Evolutionary conservation across 2,888 invertebrate genomes (phyloP).

Genomic region (Thalpophila matura): DNA sequence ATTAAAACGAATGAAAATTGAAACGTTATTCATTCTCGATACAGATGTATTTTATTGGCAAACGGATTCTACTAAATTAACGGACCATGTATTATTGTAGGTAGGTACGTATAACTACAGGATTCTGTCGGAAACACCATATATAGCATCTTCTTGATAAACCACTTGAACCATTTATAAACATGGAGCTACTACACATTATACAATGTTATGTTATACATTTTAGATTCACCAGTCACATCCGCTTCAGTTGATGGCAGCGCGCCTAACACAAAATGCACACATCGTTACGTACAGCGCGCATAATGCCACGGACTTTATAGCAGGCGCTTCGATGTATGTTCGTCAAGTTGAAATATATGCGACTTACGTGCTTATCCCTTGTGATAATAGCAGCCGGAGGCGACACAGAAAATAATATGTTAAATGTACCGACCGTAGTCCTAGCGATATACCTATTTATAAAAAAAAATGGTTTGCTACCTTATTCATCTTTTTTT

Average conservation of each 20-base stretch:
- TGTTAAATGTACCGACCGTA: slow-evolving; percentile 16
- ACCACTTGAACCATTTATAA: too few species aligned
- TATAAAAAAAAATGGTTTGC: slow-evolving; percentile 20
- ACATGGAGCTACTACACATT: background rate
- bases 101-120: too few species aligned
- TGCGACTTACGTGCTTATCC: slow-evolving; percentile 47
- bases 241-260: slow-evolving; percentile 24
- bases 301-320: slow-evolving; percentile 49
- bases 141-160: too few species aligned
- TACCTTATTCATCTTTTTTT: too few species aligned
- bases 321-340: slow-evolving; percentile 54
- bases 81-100: too few species aligned
- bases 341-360: slow-evolving; percentile 49
- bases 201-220: background rate
- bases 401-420: slow-evolving; percentile 29
- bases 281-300: slow-evolving; percentile 47
- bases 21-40: background rate
- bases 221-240: background rate
- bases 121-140: too few species aligned
- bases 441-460: slow-evolving; percentile 34
- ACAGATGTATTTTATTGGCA: background rate
- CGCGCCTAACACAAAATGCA: slow-evolving; percentile 41
- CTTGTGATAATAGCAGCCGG: slow-evolving; percentile 28
- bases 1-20: background rate
- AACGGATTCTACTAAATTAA: background rate